Evolutionary conservation across 2,888 invertebrate genomes (phyloP), one percentile per base, ranked within the genome.

Genomic region (Megamerina dolium): DNA sequence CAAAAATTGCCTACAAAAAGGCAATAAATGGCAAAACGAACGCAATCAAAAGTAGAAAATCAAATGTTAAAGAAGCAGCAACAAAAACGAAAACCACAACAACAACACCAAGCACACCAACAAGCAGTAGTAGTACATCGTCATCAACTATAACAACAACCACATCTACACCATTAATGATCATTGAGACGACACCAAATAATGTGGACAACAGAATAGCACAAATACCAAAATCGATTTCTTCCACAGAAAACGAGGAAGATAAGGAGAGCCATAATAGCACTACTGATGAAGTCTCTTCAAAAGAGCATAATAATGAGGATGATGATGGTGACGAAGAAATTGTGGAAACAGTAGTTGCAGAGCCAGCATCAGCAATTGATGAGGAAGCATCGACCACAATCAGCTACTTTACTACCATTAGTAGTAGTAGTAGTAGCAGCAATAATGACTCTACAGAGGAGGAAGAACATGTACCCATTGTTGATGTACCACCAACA

Each of bases 1-100:
- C 48, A 13, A 64, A 63, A 45, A 56, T 61, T 2, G 53, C 60
- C 1, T 61, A 60, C 43, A 67, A 62, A 34, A 64, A 64, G 35
- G 47, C 61, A 1, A 44, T 60, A 14, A 50, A 51, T n/a, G 55
- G 59, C 30, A 64, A 61, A 29, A 26, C 42, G 2, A 56, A 54
- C 30, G 38, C 30, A 10, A 29, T 55, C 2, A 62, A 58, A 48
- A 59, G 61, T 30, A 58, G 53, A 8, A 50, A 53, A 3, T 6
- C 29, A 30, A 44, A 39, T 20, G n/a, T 32, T 9, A 29, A 29
- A 16, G 17, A 27, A 10, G 31, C 14, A 8, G 26, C 20, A 26
- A 13, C 50, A 33, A 40, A 30, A 31, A 26, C n/a, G 23, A 31
- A 29, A 37, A 17, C 2, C 27, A 13, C 14, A 27, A 13, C 26